A percentile compares a stretch with the other conserved stretches of the same genome.
Conservation (phyloP, 2,797 vertebrate species). For the Tiaroga cobitis region DNA sequence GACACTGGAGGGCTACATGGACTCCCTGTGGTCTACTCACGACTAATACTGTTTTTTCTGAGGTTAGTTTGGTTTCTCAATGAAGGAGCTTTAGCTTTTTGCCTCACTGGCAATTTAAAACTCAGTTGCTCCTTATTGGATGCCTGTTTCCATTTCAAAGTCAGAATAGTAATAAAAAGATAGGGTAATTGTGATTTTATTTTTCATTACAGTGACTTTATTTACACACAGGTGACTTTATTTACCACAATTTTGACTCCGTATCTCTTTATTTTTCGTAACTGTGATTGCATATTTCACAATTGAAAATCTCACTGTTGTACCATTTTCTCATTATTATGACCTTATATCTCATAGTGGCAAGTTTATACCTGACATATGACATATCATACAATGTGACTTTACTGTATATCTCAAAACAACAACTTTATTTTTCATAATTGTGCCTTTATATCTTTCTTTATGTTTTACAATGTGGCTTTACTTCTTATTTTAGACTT, state of each 20-base stretch:
- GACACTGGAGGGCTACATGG: conserved; percentile 31
- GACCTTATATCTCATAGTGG: not conserved
- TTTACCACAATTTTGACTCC: not conserved
- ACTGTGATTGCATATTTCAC: not conserved
- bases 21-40: not conserved
- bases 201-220: not conserved
- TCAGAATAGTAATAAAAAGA: not conserved
- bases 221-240: not conserved
- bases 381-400: not conserved
- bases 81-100: conserved; percentile 6
- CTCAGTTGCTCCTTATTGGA: not conserved
- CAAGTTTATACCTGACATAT: not conserved
- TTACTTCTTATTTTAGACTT: not conserved
- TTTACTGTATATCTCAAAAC: not conserved
- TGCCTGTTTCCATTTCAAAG: not conserved
- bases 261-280: not conserved
- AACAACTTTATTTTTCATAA: not conserved
- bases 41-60: conserved; percentile 14
- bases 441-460: not conserved
- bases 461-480: not conserved
- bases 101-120: not conserved
- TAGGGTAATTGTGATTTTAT: not conserved
- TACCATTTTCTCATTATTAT: not conserved
- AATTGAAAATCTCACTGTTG: not conserved
- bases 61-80: not conserved